A percentile compares a stretch with the other conserved stretches of the same genome.
These are phyloP conservation scores for Epizoanthus rinbou DNA, from an alignment of 92 coral and sea anemone genomes.

Conservation along the genomic window DNA sequence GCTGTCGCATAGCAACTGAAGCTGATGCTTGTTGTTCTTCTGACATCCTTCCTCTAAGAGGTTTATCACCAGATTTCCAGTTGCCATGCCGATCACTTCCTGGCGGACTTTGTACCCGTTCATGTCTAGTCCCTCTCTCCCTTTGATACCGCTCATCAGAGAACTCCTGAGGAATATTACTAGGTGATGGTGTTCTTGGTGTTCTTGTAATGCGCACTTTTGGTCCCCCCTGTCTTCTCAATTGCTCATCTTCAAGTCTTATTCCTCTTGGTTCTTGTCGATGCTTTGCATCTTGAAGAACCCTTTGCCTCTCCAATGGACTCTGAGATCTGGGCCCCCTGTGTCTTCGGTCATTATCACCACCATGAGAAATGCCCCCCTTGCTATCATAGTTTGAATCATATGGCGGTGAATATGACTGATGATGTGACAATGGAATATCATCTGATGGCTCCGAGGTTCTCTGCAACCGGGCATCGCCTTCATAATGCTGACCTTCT, in stretches of 20 bases:
- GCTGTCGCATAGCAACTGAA: neutral
- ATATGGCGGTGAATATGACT: slow-evolving; percentile 24
- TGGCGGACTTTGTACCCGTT: slow-evolving; percentile 12
- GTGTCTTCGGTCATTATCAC: slow-evolving; percentile 4
- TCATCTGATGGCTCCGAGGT: slow-evolving; percentile 34
- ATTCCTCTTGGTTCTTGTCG: slow-evolving; percentile 8
- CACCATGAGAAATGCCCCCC: neutral
- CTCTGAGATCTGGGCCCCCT: slow-evolving; percentile 5
- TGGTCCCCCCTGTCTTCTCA: slow-evolving; percentile 13
- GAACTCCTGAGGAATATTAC: neutral
- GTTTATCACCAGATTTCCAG: slow-evolving; percentile 25
- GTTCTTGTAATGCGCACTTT: neutral
- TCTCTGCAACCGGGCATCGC: slow-evolving; percentile 4
- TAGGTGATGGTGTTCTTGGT: slow-evolving; percentile 26
- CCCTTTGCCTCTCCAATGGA: slow-evolving; percentile 7
- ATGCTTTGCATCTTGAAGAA: slow-evolving; percentile 13
- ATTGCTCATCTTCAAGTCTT: slow-evolving; percentile 11
- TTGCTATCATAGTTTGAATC: slow-evolving; percentile 25
- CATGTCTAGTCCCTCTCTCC: slow-evolving; percentile 22
- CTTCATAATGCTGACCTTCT: slow-evolving; percentile 8
- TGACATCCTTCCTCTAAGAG: neutral
- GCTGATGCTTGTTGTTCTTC: neutral
- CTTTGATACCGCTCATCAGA: slow-evolving; percentile 12
- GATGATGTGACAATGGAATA: neutral
- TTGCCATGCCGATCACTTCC: slow-evolving; percentile 27